A percentile compares a stretch with the other conserved stretches of the same genome.
Conservation (phyloP, 2,113 vertebrate species). For the Cyprinodon brontotheroides region DNA sequence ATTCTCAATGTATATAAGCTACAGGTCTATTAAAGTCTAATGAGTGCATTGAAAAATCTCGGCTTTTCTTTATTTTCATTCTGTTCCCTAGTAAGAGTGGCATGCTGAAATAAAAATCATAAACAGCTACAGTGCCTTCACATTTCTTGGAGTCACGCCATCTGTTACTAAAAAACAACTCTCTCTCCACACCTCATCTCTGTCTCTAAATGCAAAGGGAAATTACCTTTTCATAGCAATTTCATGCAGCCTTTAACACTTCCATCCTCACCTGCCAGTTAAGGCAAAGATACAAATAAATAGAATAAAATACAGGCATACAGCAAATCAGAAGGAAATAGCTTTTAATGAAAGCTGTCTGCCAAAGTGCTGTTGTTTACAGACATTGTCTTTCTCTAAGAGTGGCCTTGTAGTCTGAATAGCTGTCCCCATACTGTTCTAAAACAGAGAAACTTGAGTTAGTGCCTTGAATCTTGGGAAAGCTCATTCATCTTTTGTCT, state of each 20-base stretch:
- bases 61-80: neutral
- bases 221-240: slow-evolving; percentile 33
- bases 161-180: slow-evolving; percentile 10
- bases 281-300: slow-evolving; percentile 3
- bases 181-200: neutral
- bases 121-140: neutral
- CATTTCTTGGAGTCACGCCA: neutral
- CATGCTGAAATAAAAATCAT: slow-evolving; percentile 1
- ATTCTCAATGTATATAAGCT: too few species aligned
- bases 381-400: neutral
- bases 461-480: neutral
- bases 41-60: neutral
- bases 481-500: neutral
- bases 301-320: neutral
- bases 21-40: neutral
- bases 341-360: slow-evolving; percentile 3
- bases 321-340: neutral
- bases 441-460: slow-evolving; percentile 1
- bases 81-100: neutral
- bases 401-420: neutral
- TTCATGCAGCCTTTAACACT: slow-evolving; percentile 11
- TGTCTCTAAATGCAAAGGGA: slow-evolving; percentile 18
- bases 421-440: slow-evolving; percentile 1
- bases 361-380: neutral
- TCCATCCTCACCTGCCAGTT: slow-evolving; percentile 1